Percentiles rank a stretch among this genome's conserved stretches.
phyloP scores from a whole-genome alignment of 2,113 vertebrate genomes.

The Aegithalos caudatus region DNA sequence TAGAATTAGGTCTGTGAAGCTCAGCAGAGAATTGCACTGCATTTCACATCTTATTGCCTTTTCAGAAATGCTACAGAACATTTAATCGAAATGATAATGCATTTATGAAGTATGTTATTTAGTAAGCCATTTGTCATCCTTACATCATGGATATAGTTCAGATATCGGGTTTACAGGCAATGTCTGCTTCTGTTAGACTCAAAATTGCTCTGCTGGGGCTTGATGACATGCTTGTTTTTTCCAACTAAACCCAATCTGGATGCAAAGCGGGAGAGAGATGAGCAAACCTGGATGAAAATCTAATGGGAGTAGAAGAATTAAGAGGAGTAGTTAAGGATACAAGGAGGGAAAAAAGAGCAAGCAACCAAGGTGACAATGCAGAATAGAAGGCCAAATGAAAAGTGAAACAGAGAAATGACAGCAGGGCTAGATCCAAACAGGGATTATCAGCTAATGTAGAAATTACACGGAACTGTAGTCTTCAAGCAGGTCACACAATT shows the following conservation, averaged over 20 bases:
- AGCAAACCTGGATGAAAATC: background rate
- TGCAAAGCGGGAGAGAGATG: background rate
- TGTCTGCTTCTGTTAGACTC: background rate
- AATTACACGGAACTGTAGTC: background rate
- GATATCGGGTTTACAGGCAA: background rate
- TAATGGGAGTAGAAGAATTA: background rate
- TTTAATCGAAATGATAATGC: background rate
- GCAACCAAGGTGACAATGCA: background rate
- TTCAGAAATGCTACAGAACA: background rate
- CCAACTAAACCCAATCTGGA: background rate
- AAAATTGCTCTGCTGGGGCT: background rate
- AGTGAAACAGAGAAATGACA: background rate
- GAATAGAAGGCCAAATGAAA: background rate
- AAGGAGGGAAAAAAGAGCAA: background rate
- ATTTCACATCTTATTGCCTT: background rate
- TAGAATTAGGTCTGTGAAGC: background rate
- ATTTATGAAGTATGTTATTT: conserved; percentile 19
- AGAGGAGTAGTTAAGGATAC: background rate
- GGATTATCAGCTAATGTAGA: background rate
- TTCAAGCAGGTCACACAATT: background rate
- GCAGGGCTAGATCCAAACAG: background rate
- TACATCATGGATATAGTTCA: background rate
- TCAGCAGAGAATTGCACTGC: background rate
- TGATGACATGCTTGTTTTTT: background rate
- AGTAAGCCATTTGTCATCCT: conserved; percentile 7